Base-by-base conservation (phyloP, 2,888 invertebrate genomes). In the Invenusta paracnida region DNA sequence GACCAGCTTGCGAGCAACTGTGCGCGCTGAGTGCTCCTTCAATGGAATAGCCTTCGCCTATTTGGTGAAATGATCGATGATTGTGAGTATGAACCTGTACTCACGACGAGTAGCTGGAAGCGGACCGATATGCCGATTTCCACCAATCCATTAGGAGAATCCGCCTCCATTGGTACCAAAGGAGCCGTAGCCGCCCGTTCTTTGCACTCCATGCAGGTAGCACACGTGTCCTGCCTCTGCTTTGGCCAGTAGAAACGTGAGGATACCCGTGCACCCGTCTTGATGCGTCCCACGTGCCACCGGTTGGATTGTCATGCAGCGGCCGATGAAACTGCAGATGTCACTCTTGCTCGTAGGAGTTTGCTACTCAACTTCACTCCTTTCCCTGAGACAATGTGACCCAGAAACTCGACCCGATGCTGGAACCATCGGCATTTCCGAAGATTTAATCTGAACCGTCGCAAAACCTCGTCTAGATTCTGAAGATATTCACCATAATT, bases 361-460 rank as follows among this genome's bases (percentile, higher is more conserved):
- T 1, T 83, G 85, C 85, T 83, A 85, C 13, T 83, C 29, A n/a
- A 84, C 1, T 1, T 5, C 0, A 85, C 17, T 29, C 85, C 85
- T 13, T 0, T 25, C 0, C 0, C 11, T 0, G 84, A 83, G 27
- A 85, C 84, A 11, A 1, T 0, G 27, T 85, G 85, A 13, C 85
- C 85, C 79, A 85, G 30, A 29, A 81, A 85, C 0, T n/a, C 25
- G 2, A 85, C 83, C 28, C 83, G 29, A 30, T 29, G 83, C 84
- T 87, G 73, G 17, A 87, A 87, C 48, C 88, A 85, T 0, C 81
- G 25, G 84, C 87, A 86, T 31, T 88, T 88, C 17, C 29, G n/a
- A n/a, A 31, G n/a, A 29, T 30, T 85, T 30, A 85, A 13, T 30
- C 84, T 17, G n/a, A 85, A 23, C 1, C 84, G 85, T 0, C 11